Evolutionary conservation across 1,140 invertebrate species (phyloP).

Genomic region (Oedothorax gibbosus): DNA sequence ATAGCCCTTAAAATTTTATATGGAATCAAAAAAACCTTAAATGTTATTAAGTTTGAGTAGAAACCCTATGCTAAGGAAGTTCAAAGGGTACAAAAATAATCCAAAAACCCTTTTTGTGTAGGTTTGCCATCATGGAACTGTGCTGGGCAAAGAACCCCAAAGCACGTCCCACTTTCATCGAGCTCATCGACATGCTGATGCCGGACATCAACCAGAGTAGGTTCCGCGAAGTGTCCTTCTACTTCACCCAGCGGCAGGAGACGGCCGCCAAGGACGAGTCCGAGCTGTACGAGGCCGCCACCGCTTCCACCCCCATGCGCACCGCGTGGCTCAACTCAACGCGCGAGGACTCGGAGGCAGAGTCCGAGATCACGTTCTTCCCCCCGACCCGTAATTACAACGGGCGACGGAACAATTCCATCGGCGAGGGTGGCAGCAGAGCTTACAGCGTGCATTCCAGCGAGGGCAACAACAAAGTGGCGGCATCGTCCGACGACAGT

Average conservation of each 20-base stretch:
- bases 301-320: constrained; percentile 61
- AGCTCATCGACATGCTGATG: constrained; percentile 74
- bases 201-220: constrained; percentile 62
- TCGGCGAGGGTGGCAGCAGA: constrained; percentile 61
- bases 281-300: constrained; percentile 50
- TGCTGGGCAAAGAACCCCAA: constrained; percentile 88
- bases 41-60: background rate
- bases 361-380: constrained; percentile 64
- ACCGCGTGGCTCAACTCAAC: constrained; percentile 29
- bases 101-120: constrained; percentile 62
- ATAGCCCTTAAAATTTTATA: background rate
- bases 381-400: constrained; percentile 61
- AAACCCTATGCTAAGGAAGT: background rate
- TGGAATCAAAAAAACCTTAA: background rate
- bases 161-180: constrained; percentile 84
- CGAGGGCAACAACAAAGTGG: constrained; percentile 58
- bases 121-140: constrained; percentile 85
- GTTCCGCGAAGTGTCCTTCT: constrained; percentile 71
- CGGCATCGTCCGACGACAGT: constrained; percentile 52
- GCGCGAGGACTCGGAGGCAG: constrained; percentile 59
- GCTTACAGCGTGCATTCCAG: constrained; percentile 65
- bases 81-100: no score
- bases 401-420: constrained; percentile 54
- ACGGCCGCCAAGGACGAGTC: constrained; percentile 66
- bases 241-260: constrained; percentile 72